Percentiles rank a stretch among this genome's conserved stretches.
Evolutionary conservation across 2,113 vertebrate genomes (phyloP).

Genomic region (Cynopterus brachyotis): DNA sequence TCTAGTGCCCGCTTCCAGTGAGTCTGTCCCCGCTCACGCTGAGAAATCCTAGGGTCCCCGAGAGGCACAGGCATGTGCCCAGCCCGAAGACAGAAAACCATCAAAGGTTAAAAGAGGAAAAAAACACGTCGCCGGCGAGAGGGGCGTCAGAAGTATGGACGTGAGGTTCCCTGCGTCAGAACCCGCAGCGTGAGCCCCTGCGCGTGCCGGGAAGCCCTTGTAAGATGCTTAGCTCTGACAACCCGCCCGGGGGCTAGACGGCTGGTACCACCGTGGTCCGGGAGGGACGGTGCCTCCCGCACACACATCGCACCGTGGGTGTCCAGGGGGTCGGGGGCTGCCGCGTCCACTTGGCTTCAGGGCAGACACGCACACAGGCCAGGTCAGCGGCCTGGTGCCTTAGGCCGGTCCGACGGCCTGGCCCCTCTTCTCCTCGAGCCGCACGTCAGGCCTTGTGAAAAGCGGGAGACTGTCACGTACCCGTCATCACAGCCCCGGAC

Average conservation of each 20-base stretch:
- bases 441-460: background rate
- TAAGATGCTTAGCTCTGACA: background rate
- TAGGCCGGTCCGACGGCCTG: no score
- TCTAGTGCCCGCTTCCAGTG: background rate
- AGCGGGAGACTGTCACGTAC: background rate
- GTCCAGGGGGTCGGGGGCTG: background rate
- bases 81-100: background rate
- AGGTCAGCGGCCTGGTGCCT: background rate
- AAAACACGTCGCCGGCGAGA: background rate
- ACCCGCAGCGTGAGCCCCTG: background rate
- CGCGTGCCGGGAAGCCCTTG: background rate
- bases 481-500: fast-evolving
- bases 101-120: background rate
- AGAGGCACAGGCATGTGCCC: background rate
- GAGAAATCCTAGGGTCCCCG: background rate
- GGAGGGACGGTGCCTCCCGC: fast-evolving
- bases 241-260: background rate
- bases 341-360: fast-evolving
- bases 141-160: background rate
- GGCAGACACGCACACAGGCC: fast-evolving
- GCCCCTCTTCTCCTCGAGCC: background rate
- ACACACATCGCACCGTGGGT: background rate
- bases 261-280: background rate
- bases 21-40: background rate
- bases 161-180: background rate